These are phyloP conservation scores for Heterocephalus glaber DNA, from an alignment of 2,113 vertebrate species.

Conservation along the genomic window DNA sequence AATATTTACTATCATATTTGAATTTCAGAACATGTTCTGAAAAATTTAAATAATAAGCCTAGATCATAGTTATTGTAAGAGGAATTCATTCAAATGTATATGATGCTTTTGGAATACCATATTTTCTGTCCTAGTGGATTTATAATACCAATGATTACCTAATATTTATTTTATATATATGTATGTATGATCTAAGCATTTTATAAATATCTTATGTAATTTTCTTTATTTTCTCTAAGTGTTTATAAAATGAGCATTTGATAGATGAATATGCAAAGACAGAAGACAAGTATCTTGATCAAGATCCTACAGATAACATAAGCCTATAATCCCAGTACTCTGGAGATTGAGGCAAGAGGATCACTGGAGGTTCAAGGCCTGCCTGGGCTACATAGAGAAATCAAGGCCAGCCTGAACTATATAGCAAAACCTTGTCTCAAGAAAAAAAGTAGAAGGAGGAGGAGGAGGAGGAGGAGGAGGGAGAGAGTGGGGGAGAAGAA, in stretches of 20 bases:
- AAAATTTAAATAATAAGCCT: not conserved
- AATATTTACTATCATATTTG: not conserved
- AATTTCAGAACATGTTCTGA: not conserved
- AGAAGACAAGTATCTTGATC: not conserved
- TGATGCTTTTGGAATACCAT: not conserved
- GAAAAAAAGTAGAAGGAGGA: not conserved
- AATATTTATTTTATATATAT: not conserved
- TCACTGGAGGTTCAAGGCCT: not conserved
- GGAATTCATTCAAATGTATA: not conserved
- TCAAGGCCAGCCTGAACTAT: not conserved
- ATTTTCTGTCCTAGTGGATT: not conserved
- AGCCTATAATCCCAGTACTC: not conserved
- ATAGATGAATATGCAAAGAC: not conserved
- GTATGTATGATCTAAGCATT: not conserved
- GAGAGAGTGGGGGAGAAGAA: no score
- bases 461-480: not conserved
- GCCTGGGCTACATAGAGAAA: not conserved
- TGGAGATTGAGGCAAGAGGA: not conserved
- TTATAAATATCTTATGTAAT: not conserved
- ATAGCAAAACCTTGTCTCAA: not conserved
- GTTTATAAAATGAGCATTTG: not conserved
- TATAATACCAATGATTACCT: not conserved
- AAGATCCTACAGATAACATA: not conserved
- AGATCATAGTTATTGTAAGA: not conserved
- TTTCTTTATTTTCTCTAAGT: not conserved